These are phyloP conservation scores for Pipa parva DNA, from an alignment of 2,113 vertebrate species.

Conservation along the genomic window DNA sequence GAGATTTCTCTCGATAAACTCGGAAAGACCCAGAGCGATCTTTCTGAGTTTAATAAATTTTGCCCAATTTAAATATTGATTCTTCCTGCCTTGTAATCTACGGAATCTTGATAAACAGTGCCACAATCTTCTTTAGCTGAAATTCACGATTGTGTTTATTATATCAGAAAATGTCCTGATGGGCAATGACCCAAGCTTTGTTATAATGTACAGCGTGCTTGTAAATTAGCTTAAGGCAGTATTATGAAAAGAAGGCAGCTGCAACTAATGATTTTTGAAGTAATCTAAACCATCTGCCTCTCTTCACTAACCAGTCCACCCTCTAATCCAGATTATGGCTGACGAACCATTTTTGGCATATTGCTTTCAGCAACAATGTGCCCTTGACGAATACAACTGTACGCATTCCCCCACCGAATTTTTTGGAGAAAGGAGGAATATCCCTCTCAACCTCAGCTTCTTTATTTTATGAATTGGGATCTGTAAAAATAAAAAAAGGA, in stretches of 20 bases:
- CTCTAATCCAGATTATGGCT: conserved; percentile 93
- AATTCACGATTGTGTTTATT: not conserved
- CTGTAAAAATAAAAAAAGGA: no score
- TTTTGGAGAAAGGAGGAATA: conserved; percentile 37
- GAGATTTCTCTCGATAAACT: no score
- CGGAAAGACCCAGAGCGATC: no score
- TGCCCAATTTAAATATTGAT: not conserved
- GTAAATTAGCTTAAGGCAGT: conserved; percentile 63
- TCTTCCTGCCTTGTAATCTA: not conserved
- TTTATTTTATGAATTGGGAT: conserved; percentile 6
- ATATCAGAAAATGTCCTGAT: conserved; percentile 28
- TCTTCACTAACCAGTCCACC: conserved; percentile 66
- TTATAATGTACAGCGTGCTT: not conserved
- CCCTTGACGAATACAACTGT: conserved; percentile 68
- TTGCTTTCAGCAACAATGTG: conserved; percentile 63
- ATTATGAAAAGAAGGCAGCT: conserved; percentile 59
- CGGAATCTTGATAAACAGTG: not conserved
- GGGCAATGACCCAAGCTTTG: conserved; percentile 6
- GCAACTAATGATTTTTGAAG: conserved; percentile 58
- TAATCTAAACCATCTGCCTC: conserved; percentile 89
- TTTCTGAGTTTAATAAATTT: no score
- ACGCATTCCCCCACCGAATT: conserved; percentile 56
- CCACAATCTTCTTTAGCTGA: not conserved
- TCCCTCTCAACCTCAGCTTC: not conserved
- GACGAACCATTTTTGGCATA: conserved; percentile 67